Conservation (phyloP, 2,888 invertebrate species). For the Sinhomidia bicolor region DNA sequence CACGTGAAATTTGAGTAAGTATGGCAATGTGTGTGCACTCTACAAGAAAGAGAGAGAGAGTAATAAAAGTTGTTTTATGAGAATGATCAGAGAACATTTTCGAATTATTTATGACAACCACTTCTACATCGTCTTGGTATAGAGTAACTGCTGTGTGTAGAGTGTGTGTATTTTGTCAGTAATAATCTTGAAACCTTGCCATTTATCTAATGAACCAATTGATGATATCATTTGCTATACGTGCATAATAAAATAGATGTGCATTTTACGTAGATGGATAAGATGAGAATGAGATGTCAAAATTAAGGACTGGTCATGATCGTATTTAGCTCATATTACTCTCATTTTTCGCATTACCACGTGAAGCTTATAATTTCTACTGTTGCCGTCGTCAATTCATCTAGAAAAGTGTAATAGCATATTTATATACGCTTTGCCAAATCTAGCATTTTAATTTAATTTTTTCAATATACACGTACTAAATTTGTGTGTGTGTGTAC, state of each 20-base stretch:
- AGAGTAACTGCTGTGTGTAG: background rate
- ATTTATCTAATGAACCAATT: slow-evolving; percentile 64
- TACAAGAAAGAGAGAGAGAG: background rate
- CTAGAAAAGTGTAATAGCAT: background rate
- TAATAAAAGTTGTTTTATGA: background rate
- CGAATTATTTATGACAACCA: slow-evolving; percentile 46
- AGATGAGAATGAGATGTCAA: slow-evolving; percentile 33
- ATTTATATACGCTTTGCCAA: background rate
- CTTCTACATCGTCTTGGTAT: background rate
- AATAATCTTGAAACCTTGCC: slow-evolving; percentile 63
- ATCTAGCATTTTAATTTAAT: background rate
- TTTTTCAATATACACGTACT: too few species aligned
- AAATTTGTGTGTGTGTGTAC: too few species aligned
- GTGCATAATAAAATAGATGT: background rate
- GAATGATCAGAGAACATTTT: background rate
- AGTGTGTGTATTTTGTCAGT: slow-evolving; percentile 41
- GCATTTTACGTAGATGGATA: background rate
- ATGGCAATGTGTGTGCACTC: background rate
- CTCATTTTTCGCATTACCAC: background rate
- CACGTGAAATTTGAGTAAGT: background rate
- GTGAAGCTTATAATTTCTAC: slow-evolving; percentile 16
- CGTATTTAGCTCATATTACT: background rate
- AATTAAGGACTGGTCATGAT: slow-evolving; percentile 25
- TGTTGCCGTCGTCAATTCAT: background rate
- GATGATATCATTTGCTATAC: slow-evolving; percentile 40